Evolutionary conservation across 1,140 invertebrate species (phyloP), one percentile per base, ranked within the genome.

Genomic region (Dufourea novaeangliae): DNA sequence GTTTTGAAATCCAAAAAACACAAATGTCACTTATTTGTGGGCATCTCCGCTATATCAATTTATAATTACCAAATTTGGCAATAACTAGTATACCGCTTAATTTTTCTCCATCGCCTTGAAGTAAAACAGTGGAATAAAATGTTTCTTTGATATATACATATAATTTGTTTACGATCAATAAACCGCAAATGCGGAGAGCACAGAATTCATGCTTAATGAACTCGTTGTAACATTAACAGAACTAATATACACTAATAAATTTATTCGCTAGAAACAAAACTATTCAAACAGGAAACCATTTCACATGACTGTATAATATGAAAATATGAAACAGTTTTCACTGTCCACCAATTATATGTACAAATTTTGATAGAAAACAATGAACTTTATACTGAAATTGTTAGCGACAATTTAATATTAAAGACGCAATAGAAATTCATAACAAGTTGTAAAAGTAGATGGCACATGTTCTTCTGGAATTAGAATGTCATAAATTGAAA

Each of bases 101-200:
- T 64, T 72, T 50, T 61, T n/a, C 37, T 66, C 50, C n/a, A 50
- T 50, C 8, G n/a, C 20, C 46, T 44, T 70, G 10, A 67, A 74
- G 54, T 22, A 79, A 75, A 63, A 83, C 72, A 67, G 66, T 75
- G 20, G n/a, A 83, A 83, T 80, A 77, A 79, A 84, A 41, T 80
- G 29, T 61, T 41, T 66, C 37, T 69, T 77, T 69, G n/a, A n/a
- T n/a, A n/a, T n/a, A 84, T 69, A 56, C 37, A 54, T 50, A 41
- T n/a, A 78, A 63, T 46, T 62, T 32, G 1, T 12, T 61, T 46
- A 79, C 46, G 5, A 39, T 14, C 39, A 67, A 80, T 70, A 70
- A 37, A 63, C 71, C 69, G 69, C 59, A 68, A 80, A 78, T 1
- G 20, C 25, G 66, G 37, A 80, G 69, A 70, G 77, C 56, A 78